Conservation (phyloP, 2,888 invertebrate genomes). For the Priocnemis perturbator region DNA sequence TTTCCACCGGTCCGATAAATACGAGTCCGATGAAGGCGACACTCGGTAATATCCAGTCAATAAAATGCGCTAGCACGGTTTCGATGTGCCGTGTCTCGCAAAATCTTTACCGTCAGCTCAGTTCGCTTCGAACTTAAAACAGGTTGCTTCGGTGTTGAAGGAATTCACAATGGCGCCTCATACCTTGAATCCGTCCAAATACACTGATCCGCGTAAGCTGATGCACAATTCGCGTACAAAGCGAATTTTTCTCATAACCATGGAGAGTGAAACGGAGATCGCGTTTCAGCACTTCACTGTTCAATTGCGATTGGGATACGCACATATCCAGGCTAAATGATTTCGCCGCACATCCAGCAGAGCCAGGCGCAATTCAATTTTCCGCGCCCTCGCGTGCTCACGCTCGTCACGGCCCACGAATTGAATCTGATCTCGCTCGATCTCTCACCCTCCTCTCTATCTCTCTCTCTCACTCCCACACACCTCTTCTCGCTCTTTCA, state of each 20-base stretch:
- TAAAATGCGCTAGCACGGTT: no score
- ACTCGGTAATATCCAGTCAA: no score
- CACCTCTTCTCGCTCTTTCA: not conserved
- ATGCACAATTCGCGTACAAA: not conserved
- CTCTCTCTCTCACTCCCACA: not conserved
- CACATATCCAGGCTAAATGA: slow-evolving; percentile 33
- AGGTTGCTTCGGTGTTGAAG: no score
- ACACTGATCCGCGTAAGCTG: no score
- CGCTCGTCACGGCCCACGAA: slow-evolving; percentile 25
- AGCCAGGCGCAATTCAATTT: slow-evolving; percentile 50
- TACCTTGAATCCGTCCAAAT: no score
- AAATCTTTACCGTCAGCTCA: no score
- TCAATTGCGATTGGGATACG: slow-evolving; percentile 23
- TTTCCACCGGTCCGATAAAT: no score
- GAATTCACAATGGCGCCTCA: no score
- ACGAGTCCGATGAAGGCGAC: no score
- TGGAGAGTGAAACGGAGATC: not conserved
- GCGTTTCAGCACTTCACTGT: slow-evolving; percentile 5
- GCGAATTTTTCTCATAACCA: no score
- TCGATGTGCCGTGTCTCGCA: no score
- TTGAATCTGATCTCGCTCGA: slow-evolving; percentile 9
- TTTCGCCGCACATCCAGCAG: slow-evolving; percentile 13
- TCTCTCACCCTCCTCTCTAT: slow-evolving; percentile 3
- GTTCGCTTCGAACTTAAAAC: no score
- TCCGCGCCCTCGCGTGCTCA: slow-evolving; percentile 42